These are phyloP conservation scores for Andrena praecox DNA, from an alignment of 2,888 invertebrate genomes.

Conservation along the genomic window DNA sequence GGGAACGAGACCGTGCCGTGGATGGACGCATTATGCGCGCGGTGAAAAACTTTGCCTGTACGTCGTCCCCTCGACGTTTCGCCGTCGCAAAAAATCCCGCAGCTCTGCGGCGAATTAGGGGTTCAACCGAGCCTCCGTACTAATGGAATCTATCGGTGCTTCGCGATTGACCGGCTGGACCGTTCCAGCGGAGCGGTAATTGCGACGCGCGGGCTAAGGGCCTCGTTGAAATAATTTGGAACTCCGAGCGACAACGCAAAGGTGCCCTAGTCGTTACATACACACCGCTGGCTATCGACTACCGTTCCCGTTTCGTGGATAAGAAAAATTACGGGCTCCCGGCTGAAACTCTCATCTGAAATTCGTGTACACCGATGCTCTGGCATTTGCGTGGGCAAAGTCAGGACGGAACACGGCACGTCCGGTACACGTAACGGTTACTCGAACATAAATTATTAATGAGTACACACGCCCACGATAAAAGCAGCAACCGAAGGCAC, in stretches of 20 bases:
- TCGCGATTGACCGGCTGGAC: background rate
- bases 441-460: conserved; percentile 73
- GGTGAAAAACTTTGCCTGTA: conserved; percentile 15
- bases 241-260: conserved; percentile 10
- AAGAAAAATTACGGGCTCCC: conserved; percentile 60
- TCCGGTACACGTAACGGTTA: conserved; percentile 71
- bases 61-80: background rate
- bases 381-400: conserved; percentile 65
- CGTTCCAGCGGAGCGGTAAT: background rate
- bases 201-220: background rate
- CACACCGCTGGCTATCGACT: conserved; percentile 14
- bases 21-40: conserved; percentile 39
- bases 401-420: conserved; percentile 62
- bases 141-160: background rate
- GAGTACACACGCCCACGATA: conserved; percentile 72
- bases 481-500: conserved; percentile 48
- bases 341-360: conserved; percentile 68
- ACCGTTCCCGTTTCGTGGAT: conserved; percentile 35
- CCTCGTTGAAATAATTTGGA: conserved; percentile 9
- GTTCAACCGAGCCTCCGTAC: background rate
- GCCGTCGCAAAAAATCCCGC: background rate
- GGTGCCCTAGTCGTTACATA: background rate
- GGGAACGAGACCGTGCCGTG: conserved; percentile 21
- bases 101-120: background rate
- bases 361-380: conserved; percentile 67